Conservation (phyloP, 1,140 invertebrate genomes). For the Ectropis grisescens region DNA sequence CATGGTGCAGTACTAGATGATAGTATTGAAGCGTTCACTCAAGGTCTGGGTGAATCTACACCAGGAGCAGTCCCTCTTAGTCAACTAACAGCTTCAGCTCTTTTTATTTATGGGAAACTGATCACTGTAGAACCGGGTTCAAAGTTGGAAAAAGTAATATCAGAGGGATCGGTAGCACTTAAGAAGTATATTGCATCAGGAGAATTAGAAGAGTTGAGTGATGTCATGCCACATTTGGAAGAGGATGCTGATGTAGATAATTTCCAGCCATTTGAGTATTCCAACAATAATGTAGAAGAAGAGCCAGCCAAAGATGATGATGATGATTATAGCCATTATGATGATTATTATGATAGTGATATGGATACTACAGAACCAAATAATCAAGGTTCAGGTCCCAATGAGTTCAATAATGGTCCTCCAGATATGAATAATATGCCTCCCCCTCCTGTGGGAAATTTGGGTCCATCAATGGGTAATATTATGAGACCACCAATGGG, state of each 20-base stretch:
- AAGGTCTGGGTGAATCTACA: conserved; percentile 77
- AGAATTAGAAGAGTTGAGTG: conserved; percentile 82
- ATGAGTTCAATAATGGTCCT: conserved; percentile 38
- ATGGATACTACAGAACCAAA: conserved; percentile 29
- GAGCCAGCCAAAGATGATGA: conserved; percentile 28
- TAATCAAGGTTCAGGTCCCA: conserved; percentile 30
- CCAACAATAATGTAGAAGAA: conserved; percentile 24
- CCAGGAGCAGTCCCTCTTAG: conserved; percentile 78
- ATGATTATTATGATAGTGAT: conserved; percentile 43
- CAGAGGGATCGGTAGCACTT: conserved; percentile 80
- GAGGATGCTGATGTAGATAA: conserved; percentile 71
- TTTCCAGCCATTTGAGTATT: conserved; percentile 56
- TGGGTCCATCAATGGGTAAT: conserved; percentile 31
- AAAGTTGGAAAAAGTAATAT: conserved; percentile 79
- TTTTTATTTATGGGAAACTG: conserved; percentile 85
- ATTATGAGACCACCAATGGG: conserved; percentile 40
- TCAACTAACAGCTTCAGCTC: conserved; percentile 81
- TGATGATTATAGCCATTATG: conserved; percentile 35
- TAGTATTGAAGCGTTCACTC: conserved; percentile 75
- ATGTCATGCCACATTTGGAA: conserved; percentile 78
- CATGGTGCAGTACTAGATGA: conserved; percentile 75
- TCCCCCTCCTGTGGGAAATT: conserved; percentile 21
- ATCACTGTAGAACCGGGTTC: conserved; percentile 82
- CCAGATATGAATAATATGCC: conserved; percentile 32
- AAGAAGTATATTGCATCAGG: conserved; percentile 83